Evolutionary conservation across 2,797 vertebrate species (phyloP).

Genomic region (Muscicapa comitata): DNA sequence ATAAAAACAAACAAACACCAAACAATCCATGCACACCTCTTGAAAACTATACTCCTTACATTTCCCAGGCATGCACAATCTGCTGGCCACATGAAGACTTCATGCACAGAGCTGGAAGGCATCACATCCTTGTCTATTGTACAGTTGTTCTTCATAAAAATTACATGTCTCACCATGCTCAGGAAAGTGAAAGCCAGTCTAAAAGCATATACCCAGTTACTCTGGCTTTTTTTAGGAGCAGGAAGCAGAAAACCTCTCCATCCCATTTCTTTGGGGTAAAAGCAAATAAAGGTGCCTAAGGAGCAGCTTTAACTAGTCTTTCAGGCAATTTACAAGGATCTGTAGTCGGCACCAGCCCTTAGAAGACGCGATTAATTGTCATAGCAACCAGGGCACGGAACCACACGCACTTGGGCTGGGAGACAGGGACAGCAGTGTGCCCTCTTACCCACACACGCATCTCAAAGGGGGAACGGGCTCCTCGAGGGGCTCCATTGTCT

Average conservation of each 20-base stretch:
- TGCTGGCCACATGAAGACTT: not conserved
- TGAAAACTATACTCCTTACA: not conserved
- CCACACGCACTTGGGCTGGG: slow-evolving; percentile 28
- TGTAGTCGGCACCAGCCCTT: slow-evolving; percentile 44
- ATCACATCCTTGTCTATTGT: not conserved
- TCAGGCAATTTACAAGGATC: slow-evolving; percentile 46
- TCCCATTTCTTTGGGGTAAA: not conserved
- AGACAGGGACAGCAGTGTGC: not conserved
- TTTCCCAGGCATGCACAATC: not conserved
- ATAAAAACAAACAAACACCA: not conserved
- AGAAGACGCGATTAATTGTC: slow-evolving; percentile 60
- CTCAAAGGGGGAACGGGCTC: slow-evolving; percentile 17
- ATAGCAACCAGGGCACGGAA: slow-evolving; percentile 61
- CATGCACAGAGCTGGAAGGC: not conserved
- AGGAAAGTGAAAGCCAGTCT: not conserved
- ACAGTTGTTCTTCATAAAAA: not conserved
- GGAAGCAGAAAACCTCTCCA: not conserved
- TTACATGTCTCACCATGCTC: not conserved
- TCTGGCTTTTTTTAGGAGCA: not conserved
- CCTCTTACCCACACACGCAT: slow-evolving; percentile 24
- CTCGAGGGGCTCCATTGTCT: not conserved
- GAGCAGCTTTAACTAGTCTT: slow-evolving; percentile 43
- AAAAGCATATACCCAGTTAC: not conserved
- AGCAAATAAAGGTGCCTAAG: slow-evolving; percentile 23
- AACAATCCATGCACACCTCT: not conserved